A percentile compares a stretch with the other conserved stretches of the same genome.
Conservation (phyloP, 2,113 vertebrate genomes). For the Actenoides hombroni region DNA sequence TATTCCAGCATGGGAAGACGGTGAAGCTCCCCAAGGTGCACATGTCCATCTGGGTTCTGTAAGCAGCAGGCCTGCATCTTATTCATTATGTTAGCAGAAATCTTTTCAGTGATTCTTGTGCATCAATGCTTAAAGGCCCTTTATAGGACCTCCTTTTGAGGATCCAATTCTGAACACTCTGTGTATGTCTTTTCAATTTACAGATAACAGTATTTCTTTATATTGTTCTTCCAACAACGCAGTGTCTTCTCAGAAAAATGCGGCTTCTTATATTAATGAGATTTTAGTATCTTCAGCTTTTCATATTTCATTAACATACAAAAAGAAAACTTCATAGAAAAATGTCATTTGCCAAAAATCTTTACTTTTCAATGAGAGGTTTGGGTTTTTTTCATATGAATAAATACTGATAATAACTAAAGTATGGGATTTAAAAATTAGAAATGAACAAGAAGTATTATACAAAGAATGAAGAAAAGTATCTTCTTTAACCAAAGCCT, state of each 20-base stretch:
- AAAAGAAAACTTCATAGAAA: background rate
- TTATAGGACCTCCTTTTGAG: background rate
- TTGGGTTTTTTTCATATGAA: background rate
- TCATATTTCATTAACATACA: background rate
- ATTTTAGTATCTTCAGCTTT: background rate
- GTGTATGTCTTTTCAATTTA: background rate
- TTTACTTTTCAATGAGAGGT: background rate
- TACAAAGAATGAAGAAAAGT: background rate
- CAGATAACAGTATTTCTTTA: background rate
- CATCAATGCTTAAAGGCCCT: background rate
- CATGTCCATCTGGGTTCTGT: background rate
- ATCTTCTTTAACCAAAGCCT: background rate
- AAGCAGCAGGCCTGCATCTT: background rate
- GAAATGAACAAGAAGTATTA: background rate
- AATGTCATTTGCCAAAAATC: background rate
- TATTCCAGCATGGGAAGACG: background rate
- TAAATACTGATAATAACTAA: background rate
- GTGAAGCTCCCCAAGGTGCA: background rate
- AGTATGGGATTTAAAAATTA: background rate
- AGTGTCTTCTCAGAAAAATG: background rate
- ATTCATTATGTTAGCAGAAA: background rate
- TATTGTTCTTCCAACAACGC: background rate
- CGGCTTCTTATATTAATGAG: background rate
- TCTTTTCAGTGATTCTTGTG: background rate
- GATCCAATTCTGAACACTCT: background rate